Percentiles rank a stretch among this genome's conserved stretches.
Conservation (phyloP, 2,888 invertebrate genomes). For the Pseudanteris insignis region DNA sequence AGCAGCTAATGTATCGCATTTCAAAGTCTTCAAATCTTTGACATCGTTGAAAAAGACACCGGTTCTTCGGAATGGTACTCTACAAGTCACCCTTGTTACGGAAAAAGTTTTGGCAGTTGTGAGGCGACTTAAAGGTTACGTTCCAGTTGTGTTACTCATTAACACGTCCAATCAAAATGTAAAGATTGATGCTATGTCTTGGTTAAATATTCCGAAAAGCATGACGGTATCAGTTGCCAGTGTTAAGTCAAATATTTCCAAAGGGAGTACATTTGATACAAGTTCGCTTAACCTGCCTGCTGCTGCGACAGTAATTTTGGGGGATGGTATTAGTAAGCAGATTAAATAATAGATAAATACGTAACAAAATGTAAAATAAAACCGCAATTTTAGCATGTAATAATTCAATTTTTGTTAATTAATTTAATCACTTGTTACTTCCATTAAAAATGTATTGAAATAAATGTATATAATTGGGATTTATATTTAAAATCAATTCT, state of each 20-base stretch:
- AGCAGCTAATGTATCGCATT: constrained; percentile 68
- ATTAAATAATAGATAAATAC: too few relatives aligned
- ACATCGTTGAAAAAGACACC: constrained; percentile 67
- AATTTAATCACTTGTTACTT: too few relatives aligned
- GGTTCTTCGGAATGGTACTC: constrained; percentile 65
- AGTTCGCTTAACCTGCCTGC: constrained; percentile 46
- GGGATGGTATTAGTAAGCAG: constrained; percentile 22
- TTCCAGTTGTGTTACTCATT: constrained; percentile 43
- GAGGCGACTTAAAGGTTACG: constrained; percentile 25
- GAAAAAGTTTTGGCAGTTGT: constrained; percentile 47
- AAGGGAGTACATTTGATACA: constrained; percentile 32
- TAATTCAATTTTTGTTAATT: too few relatives aligned
- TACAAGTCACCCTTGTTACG: constrained; percentile 53
- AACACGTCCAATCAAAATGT: constrained; percentile 44
- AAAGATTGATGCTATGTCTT: constrained; percentile 48
- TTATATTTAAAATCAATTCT: too few relatives aligned
- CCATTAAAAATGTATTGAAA: too few relatives aligned
- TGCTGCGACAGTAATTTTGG: constrained; percentile 51
- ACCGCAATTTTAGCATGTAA: too few relatives aligned
- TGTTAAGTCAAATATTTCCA: constrained; percentile 42
- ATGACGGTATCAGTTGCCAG: constrained; percentile 50
- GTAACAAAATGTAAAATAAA: too few relatives aligned
- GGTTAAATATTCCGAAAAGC: constrained; percentile 49
- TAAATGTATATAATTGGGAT: too few relatives aligned
- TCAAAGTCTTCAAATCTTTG: constrained; percentile 71